Evolutionary conservation across 2,113 vertebrate genomes (phyloP).

Genomic region (Elephantulus edwardii): DNA sequence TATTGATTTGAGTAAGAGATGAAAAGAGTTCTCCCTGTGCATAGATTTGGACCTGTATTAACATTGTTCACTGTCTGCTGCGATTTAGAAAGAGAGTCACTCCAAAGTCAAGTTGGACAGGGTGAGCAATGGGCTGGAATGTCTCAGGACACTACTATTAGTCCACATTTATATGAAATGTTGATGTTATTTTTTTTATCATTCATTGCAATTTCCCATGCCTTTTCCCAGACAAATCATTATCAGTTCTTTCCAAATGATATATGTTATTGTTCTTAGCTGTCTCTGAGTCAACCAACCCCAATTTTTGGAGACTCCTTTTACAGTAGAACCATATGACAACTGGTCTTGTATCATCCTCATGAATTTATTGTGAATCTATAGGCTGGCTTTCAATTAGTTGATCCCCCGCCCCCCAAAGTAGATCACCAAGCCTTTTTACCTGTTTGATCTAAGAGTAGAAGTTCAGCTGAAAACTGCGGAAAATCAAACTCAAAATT

Average conservation of each 20-base stretch:
- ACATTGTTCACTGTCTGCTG: neutral
- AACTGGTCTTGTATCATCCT: neutral
- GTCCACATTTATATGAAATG: neutral
- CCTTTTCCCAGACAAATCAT: neutral
- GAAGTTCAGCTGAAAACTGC: too few species aligned
- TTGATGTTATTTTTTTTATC: neutral
- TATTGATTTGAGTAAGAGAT: slow-evolving; percentile 28
- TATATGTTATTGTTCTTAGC: neutral
- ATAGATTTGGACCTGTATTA: neutral
- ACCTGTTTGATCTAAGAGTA: too few species aligned
- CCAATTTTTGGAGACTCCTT: neutral
- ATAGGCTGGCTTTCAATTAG: neutral
- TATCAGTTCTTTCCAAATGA: neutral
- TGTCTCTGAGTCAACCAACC: neutral
- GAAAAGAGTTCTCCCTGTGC: neutral
- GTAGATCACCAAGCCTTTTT: too few species aligned
- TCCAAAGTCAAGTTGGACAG: neutral
- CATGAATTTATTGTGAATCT: neutral
- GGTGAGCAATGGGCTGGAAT: neutral
- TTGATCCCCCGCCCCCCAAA: neutral
- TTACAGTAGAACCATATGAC: neutral
- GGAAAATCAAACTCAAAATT: too few species aligned
- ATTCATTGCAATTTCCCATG: neutral
- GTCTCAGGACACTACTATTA: neutral
- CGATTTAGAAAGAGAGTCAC: neutral